Evolutionary conservation across 2,113 vertebrate species (phyloP).

Genomic region (Psittacula cyanocephala): DNA sequence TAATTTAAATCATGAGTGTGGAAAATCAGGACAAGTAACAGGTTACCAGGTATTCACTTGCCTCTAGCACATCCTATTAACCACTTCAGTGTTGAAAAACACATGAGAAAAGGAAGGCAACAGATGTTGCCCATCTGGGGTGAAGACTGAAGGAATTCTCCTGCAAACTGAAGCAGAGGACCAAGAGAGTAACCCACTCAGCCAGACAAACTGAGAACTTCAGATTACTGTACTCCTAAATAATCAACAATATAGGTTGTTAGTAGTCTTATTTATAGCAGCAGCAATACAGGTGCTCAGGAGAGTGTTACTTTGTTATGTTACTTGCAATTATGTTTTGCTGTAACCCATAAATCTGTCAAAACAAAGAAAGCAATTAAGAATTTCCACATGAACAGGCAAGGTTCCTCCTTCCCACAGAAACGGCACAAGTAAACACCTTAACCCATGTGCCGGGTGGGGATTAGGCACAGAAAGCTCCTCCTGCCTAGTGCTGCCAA

Average conservation of each 20-base stretch:
- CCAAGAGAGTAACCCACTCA: accelerated
- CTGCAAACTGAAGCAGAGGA: background rate
- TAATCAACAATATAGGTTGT: background rate
- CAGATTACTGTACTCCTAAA: background rate
- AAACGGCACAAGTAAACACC: background rate
- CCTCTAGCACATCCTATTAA: background rate
- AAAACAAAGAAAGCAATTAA: constrained; percentile 53
- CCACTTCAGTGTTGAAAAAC: background rate
- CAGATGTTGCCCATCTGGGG: background rate
- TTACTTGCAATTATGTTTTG: constrained; percentile 27
- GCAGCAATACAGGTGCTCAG: constrained; percentile 20
- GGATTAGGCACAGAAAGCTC: background rate
- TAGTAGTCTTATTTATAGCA: background rate
- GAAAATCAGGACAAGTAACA: background rate
- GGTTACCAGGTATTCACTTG: background rate
- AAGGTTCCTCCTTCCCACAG: constrained; percentile 39
- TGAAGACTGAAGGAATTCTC: background rate
- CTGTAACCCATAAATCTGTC: constrained; percentile 34
- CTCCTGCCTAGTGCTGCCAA: constrained; percentile 23
- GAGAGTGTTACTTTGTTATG: background rate
- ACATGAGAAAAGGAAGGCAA: background rate
- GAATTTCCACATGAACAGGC: constrained; percentile 34
- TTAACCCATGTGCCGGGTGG: background rate
- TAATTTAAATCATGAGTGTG: background rate
- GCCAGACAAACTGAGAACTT: background rate